Base-by-base conservation (phyloP, 2,888 invertebrate genomes). In the Trisateles emortualis region DNA sequence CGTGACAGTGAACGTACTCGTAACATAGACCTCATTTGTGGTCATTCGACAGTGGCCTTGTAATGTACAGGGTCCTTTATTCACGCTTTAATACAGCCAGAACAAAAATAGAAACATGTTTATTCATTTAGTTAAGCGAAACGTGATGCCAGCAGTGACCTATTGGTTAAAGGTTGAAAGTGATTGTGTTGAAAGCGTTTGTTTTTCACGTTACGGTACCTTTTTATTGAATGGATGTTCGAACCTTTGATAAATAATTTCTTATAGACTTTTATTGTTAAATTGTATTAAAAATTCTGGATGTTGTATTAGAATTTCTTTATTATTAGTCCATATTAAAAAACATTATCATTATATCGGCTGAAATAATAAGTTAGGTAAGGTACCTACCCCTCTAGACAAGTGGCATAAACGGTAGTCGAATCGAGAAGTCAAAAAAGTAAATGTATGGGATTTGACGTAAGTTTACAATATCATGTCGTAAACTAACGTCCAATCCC, bases 161-260 rank as follows among this genome's bases (percentile, higher is more conserved):
- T 51, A 60, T 64, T 67, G 64, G 67, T 60, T 60, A 56, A 65
- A 66, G 49, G 63, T 63, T 54, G 35, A 35, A 52, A 63, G 59
- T 66, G 66, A 66, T 66, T 59, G 46, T 59, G 52, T 56, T 59
- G 54, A 66, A 66, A 66, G 52, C 48, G 52, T 55, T 63, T 67
- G 63, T 67, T 57, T 63, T 49, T 42, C 35, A 45, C 56, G 40
- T 56, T 50, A 50, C 49, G 35, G 17, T 11, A 36, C 52, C 45
- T 53, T 60, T 65, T 36, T 33, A 49, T 45, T 66, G 46, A 63
- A 57, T 57, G 52, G 41, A 38, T 59, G 63, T 49, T 54, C 47
- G 52, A 43, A 44, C 40, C 42, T 51, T 59, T 57, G 41, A 54
- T 57, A 50, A 52, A 63, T 48, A 39, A 33, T 26, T 36, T 16